Conservation (phyloP, 2,888 invertebrate species). For the Spilarctia lutea region DNA sequence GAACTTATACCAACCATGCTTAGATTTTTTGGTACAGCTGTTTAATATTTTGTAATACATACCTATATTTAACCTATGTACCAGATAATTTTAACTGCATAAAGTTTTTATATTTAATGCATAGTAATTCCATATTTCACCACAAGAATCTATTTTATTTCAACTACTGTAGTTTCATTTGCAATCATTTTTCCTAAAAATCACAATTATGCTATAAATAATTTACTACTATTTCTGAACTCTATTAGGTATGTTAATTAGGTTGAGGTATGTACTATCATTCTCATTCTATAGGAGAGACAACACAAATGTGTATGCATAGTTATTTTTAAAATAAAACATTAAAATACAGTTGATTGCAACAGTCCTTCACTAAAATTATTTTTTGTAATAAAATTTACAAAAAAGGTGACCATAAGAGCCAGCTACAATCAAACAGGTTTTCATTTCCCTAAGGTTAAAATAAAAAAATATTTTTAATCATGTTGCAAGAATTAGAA, state of each 20-base stretch:
- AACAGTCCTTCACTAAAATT: neutral
- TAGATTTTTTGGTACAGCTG: slow-evolving; percentile 61
- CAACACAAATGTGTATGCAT: neutral
- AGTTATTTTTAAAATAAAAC: neutral
- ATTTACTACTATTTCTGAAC: neutral
- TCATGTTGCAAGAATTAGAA: neutral
- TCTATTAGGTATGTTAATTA: neutral
- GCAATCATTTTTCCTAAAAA: neutral
- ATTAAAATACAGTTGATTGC: neutral
- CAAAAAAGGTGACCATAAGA: neutral
- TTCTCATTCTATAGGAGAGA: neutral
- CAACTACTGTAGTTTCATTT: neutral
- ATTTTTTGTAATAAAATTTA: neutral
- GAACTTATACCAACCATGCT: slow-evolving; percentile 53
- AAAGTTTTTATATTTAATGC: neutral
- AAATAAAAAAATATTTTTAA: neutral
- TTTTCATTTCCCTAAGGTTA: neutral
- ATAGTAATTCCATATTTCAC: neutral
- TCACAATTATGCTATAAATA: neutral
- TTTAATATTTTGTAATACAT: slow-evolving; percentile 48
- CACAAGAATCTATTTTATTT: neutral
- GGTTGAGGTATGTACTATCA: neutral
- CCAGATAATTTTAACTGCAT: neutral
- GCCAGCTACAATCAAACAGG: neutral
- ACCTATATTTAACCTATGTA: slow-evolving; percentile 42